Base-by-base conservation (phyloP, 2,888 invertebrate genomes). In the Muschampia plurimacula region DNA sequence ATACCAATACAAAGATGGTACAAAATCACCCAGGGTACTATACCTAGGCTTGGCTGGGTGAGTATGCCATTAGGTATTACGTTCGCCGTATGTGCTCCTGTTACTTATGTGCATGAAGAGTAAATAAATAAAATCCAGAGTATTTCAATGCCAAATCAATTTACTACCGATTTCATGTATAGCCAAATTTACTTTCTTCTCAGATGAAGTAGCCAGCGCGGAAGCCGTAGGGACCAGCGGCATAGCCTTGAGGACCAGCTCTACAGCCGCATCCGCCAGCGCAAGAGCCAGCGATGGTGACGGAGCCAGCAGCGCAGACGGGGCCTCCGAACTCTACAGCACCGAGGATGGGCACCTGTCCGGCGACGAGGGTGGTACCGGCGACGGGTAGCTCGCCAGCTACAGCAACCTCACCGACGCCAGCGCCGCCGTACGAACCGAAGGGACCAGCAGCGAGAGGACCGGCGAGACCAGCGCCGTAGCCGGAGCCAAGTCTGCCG, bases 301-400 rank as follows among this genome's bases (percentile, higher is more conserved):
- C 44, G 44, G 44, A 7, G 44, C 44, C n/a, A n/a, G n/a, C n/a
- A n/a, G n/a, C n/a, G n/a, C n/a, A n/a, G n/a, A n/a, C n/a, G n/a
- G n/a, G n/a, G n/a, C n/a, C n/a, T n/a, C n/a, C n/a, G n/a, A n/a
- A n/a, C n/a, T n/a, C n/a, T n/a, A n/a, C n/a, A n/a, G n/a, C n/a
- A n/a, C n/a, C n/a, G n/a, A n/a, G n/a, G n/a, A n/a, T n/a, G n/a
- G n/a, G n/a, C n/a, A n/a, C n/a, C n/a, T n/a, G n/a, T n/a, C n/a
- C n/a, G n/a, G n/a, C n/a, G n/a, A n/a, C n/a, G n/a, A n/a, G n/a
- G 6, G 8, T 39, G 39, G n/a, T n/a, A n/a, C n/a, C n/a, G n/a
- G 75, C 66, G 28, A 80, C 77, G 59, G 78, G 79, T 68, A 85
- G 75, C 70, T 81, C 81, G 15, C 84, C 78, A 7, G 79, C 75